Conservation (phyloP, 2,113 vertebrate genomes). For the Rhombomys opimus region DNA sequence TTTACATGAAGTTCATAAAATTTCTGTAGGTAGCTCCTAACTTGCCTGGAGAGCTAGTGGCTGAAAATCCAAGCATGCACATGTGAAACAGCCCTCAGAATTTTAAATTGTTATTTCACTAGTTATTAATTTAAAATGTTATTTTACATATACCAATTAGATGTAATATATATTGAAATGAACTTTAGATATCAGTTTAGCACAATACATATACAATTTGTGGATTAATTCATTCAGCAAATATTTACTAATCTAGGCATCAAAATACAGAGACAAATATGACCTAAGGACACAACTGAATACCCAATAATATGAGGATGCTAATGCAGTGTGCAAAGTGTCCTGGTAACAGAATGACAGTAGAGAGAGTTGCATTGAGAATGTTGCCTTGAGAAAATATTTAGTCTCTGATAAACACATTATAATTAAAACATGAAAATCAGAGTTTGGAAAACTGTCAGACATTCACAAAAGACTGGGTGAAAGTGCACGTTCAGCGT, state of each 20-base stretch:
- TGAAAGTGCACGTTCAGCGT: background rate
- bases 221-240: constrained; percentile 4
- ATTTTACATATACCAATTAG: background rate
- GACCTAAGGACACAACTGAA: background rate
- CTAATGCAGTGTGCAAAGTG: background rate
- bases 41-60: background rate
- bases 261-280: background rate
- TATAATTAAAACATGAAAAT: background rate
- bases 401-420: background rate
- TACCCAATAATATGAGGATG: background rate
- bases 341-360: constrained; percentile 3
- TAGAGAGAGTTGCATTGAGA: background rate
- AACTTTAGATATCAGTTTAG: background rate
- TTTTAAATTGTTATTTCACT: background rate
- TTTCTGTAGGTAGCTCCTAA: background rate
- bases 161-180: background rate
- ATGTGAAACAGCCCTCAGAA: background rate
- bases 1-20: constrained; percentile 24
- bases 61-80: background rate
- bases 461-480: constrained; percentile 2
- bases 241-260: background rate
- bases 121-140: background rate
- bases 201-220: background rate
- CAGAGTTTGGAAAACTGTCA: background rate
- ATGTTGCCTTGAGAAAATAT: background rate